phyloP scores from a whole-genome alignment of 2,113 vertebrate genomes.

The Empidonax traillii region DNA sequence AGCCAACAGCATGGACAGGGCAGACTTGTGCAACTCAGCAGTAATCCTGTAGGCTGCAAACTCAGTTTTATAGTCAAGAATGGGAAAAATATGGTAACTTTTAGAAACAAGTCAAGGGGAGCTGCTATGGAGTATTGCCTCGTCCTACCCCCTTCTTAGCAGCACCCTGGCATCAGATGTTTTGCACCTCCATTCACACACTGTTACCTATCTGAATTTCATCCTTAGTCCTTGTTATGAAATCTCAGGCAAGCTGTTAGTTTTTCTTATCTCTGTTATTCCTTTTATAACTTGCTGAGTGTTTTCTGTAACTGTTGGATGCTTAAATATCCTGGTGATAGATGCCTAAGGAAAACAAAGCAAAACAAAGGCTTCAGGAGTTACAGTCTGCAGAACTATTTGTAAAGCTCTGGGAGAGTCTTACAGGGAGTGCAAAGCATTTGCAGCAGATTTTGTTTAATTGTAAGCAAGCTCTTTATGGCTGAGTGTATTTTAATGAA shows the following conservation, averaged over 20 bases:
- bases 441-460: neutral
- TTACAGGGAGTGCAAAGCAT: neutral
- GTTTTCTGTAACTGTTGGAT: neutral
- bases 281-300: neutral
- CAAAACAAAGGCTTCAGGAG: neutral
- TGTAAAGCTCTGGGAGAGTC: neutral
- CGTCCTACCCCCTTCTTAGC: neutral
- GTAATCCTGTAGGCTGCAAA: neutral
- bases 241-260: neutral
- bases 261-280: neutral
- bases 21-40: neutral
- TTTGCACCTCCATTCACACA: neutral
- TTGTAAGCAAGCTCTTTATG: neutral
- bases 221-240: neutral
- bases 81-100: neutral
- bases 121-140: neutral
- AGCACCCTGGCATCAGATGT: accelerated
- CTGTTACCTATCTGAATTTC: neutral
- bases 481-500: neutral
- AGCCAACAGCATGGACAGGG: accelerated
- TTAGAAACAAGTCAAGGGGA: neutral
- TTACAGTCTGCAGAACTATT: neutral
- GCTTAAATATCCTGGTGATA: neutral
- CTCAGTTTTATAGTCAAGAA: neutral
- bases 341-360: neutral